Base-by-base conservation (phyloP, 1,140 invertebrate genomes). In the Pristionchus pacificus region DNA sequence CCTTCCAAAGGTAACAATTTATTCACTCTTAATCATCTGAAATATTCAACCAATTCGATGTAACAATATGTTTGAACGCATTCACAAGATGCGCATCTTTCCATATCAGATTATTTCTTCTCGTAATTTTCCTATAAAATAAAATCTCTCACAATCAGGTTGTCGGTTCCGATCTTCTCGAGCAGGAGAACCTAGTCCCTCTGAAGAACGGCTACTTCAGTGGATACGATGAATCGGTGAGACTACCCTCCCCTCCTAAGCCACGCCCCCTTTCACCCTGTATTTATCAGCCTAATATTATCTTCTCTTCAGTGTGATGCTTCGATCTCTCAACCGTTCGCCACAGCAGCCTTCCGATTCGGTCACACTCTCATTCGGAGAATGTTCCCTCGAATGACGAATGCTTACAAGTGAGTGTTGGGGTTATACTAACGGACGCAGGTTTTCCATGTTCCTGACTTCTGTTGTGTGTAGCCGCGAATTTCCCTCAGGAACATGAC, bases 111-210 rank as follows among this genome's bases (percentile, higher is more conserved):
- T n/a, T n/a, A n/a, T n/a, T n/a, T n/a, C n/a, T n/a, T n/a, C n/a
- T n/a, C n/a, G n/a, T n/a, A n/a, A n/a, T n/a, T n/a, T n/a, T n/a
- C n/a, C n/a, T n/a, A n/a, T n/a, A n/a, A n/a, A n/a, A n/a, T n/a
- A n/a, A n/a, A n/a, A n/a, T n/a, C n/a, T n/a, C n/a, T n/a, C n/a
- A n/a, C n/a, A n/a, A n/a, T n/a, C n/a, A n/a, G n/a, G n/a, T n/a
- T n/a, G n/a, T 94, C 30, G 92, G 92, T 24, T 92, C 93, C 84
- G 91, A 94, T 76, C 89, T 93, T 25, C 93, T 95, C 90, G 68
- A 80, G 31, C 66, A 76, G 19, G 70, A 79, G 59, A 79, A 78
- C 25, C 38, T 80, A 13, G 75, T 74, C 3, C 72, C 78, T 0
- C 61, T 70, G 33, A 77, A 78, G 25, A 76, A 67, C 60, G 77